Conservation (phyloP, 2,888 invertebrate genomes). For the Lysandra bellargus region DNA sequence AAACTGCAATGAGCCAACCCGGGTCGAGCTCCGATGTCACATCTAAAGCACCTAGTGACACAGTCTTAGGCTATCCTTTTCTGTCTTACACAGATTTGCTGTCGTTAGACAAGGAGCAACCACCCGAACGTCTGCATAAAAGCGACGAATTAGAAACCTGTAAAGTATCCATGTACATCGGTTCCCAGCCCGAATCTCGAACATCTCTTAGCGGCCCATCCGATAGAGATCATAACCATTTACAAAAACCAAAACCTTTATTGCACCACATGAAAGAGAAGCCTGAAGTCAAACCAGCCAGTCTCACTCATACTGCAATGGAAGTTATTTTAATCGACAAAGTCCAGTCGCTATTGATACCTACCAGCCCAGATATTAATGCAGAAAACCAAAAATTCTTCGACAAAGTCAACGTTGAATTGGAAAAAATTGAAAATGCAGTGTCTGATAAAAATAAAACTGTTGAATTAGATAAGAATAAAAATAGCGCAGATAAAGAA, state of each 20-base stretch:
- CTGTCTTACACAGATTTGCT: constrained; percentile 71
- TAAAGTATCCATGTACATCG: constrained; percentile 73
- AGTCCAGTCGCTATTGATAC: constrained; percentile 68
- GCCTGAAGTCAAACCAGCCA: constrained; percentile 57
- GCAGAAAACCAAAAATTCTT: constrained; percentile 62
- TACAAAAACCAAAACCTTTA: constrained; percentile 49
- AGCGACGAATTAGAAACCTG: constrained; percentile 60
- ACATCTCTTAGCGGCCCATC: constrained; percentile 63
- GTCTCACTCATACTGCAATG: constrained; percentile 77
- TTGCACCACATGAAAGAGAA: constrained; percentile 49
- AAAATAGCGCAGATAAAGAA: constrained; percentile 36
- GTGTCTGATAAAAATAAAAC: constrained; percentile 43
- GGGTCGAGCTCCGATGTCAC: constrained; percentile 66
- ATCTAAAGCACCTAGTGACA: constrained; percentile 69
- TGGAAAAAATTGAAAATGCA: constrained; percentile 61
- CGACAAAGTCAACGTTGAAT: constrained; percentile 63
- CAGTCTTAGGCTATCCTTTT: constrained; percentile 78
- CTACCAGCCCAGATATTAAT: constrained; percentile 60
- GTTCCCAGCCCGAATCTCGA: constrained; percentile 70
- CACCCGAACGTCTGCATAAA: constrained; percentile 56
- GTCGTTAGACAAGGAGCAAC: constrained; percentile 59
- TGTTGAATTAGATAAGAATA: constrained; percentile 40
- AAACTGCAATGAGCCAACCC: constrained; percentile 62
- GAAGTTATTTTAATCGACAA: constrained; percentile 80
- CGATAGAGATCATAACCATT: constrained; percentile 51